Percentiles rank a stretch among this genome's conserved stretches.
Conservation (phyloP, 2,797 vertebrate species). For the Acropternis orthonyx region DNA sequence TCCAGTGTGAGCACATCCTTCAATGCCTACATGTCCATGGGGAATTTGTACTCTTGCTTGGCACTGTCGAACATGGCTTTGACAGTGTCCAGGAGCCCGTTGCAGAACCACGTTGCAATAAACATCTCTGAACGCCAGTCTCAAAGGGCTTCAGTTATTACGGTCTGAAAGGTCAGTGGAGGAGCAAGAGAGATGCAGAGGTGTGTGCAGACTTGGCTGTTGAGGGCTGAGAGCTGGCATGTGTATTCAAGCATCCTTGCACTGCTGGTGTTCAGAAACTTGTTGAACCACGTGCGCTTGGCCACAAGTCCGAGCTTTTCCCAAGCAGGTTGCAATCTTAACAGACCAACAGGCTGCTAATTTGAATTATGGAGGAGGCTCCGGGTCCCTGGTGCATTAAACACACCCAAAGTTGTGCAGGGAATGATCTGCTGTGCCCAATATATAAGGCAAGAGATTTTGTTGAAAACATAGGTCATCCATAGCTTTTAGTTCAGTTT, state of each 20-base stretch:
- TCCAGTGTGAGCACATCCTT: neutral
- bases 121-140: neutral
- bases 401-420: rapidly evolving
- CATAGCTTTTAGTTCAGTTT: neutral
- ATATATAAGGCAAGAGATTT: neutral
- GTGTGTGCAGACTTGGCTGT: neutral
- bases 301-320: neutral
- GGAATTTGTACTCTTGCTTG: neutral
- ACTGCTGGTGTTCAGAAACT: neutral
- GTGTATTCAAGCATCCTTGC: neutral
- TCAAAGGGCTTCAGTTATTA: neutral
- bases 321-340: neutral
- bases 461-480: neutral
- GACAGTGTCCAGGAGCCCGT: rapidly evolving
- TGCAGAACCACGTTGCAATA: neutral
- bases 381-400: neutral
- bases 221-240: neutral
- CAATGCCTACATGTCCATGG: neutral
- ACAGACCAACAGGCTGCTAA: neutral
- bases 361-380: neutral
- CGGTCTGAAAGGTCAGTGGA: neutral
- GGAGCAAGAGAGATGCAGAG: neutral
- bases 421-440: neutral
- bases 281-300: neutral
- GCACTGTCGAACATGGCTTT: neutral